Percentiles rank a stretch among this genome's conserved stretches.
phyloP scores from a whole-genome alignment of 1,140 invertebrate species.

The Leptopilina boulardi region DNA sequence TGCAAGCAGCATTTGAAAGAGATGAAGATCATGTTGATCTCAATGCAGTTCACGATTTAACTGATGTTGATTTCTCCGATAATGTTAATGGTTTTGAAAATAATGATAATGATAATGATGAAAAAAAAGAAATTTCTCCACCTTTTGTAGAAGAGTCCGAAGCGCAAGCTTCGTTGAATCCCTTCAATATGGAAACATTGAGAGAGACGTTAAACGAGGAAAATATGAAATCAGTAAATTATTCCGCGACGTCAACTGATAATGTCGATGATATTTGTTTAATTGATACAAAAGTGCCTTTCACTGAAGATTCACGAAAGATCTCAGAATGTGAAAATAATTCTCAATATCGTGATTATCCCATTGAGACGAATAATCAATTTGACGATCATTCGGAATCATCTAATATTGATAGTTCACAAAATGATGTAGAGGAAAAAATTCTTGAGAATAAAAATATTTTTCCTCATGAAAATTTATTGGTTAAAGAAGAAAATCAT shows the following conservation, averaged over 20 bases:
- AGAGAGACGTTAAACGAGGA: slow-evolving; percentile 3
- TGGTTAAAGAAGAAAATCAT: neutral
- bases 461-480: neutral
- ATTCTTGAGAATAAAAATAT: neutral
- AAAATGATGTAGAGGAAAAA: neutral
- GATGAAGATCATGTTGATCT: slow-evolving; percentile 78
- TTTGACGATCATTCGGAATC: neutral
- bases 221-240: neutral
- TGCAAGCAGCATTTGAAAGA: slow-evolving; percentile 78
- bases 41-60: slow-evolving; percentile 80
- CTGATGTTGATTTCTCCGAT: slow-evolving; percentile 77
- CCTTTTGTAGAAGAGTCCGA: slow-evolving; percentile 27
- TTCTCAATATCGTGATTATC: neutral
- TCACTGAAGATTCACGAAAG: neutral
- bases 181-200: slow-evolving; percentile 30
- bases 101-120: slow-evolving; percentile 39
- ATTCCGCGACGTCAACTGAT: neutral
- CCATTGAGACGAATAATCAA: neutral
- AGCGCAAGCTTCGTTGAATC: slow-evolving; percentile 17
- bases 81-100: slow-evolving; percentile 62
- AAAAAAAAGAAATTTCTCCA: neutral
- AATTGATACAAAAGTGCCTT: slow-evolving; percentile 20
- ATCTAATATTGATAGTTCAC: neutral
- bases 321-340: neutral
- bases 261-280: neutral